phyloP scores from a whole-genome alignment of 2,113 vertebrate genomes.

The Tetrao urogallus region DNA sequence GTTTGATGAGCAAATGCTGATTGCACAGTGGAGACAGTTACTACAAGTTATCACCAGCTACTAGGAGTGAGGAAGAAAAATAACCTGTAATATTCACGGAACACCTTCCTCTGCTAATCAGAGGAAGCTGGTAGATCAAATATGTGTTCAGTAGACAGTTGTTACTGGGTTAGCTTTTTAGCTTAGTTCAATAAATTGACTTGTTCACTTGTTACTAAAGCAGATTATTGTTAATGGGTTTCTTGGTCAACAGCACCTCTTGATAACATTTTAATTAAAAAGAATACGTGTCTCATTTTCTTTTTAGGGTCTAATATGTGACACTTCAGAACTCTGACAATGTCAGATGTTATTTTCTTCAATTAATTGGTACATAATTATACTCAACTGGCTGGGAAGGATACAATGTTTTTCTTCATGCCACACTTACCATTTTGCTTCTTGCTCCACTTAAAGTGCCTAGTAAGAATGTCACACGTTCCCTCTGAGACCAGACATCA shows the following conservation, averaged over 20 bases:
- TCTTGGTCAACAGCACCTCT: conserved; percentile 56
- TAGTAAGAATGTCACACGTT: neutral
- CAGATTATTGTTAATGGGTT: conserved; percentile 59
- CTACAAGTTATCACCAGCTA: conserved; percentile 12
- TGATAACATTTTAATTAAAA: conserved; percentile 69
- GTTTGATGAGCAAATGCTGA: conserved; percentile 47
- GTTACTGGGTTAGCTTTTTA: conserved; percentile 56
- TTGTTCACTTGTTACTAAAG: conserved; percentile 38
- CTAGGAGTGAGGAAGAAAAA: conserved; percentile 19
- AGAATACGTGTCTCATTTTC: conserved; percentile 37
- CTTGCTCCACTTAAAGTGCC: neutral
- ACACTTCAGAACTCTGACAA: conserved; percentile 11
- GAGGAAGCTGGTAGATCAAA: conserved; percentile 66
- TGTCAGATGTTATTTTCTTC: conserved; percentile 29
- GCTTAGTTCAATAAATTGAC: conserved; percentile 63
- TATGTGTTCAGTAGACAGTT: conserved; percentile 53
- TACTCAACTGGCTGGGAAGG: conserved; percentile 6
- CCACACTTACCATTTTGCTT: neutral
- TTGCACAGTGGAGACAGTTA: conserved; percentile 52
- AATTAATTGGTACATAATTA: conserved; percentile 5
- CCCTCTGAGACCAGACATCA: neutral
- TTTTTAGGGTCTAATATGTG: conserved; percentile 27
- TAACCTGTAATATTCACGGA: conserved; percentile 17
- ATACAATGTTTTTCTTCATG: neutral
- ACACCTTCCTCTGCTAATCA: conserved; percentile 47